Evolutionary conservation across 2,797 vertebrate genomes (phyloP), one percentile per base, ranked within the genome.

Genomic region (Halcyon badia): DNA sequence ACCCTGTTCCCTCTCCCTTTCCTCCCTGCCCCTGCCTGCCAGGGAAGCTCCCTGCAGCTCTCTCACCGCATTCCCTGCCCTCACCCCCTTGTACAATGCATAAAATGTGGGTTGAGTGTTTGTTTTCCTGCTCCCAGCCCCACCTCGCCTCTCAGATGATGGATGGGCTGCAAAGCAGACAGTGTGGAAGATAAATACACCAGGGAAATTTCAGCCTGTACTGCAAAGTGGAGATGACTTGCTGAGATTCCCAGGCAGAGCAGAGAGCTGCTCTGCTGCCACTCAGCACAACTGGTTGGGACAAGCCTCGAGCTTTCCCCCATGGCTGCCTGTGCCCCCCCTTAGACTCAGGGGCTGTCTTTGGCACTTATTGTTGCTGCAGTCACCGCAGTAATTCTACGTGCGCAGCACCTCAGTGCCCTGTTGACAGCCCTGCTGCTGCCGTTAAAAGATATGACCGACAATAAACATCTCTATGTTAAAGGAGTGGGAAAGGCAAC

Each of bases 111-210:
- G 22, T 24, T 48, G 31, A 26, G 28, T 16, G 48, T 52, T 83
- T 41, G 30, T 58, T 70, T 73, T 83, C 30, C 69, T 31, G 11
- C 31, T 75, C 16, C 48, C n/a, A 4, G 4, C 42, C 35, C 6
- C 6, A 2, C 5, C 14, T 49, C 28, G 18, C 49, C 19, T 83
- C 51, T 51, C 65, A 44, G 33, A 72, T 66, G 93, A 88, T 51
- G 60, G 30, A 68, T 84, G 25, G 60, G 66, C 52, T 88, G 72
- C 78, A 92, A 78, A 93, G 89, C 46, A 92, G 85, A 54, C 39
- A 11, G 20, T 4, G 71, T 44, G 31, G 62, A 88, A 93, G 94
- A 87, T 37, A 75, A 84, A 84, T 86, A 41, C 19, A 0, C 57
- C 1, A 4, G 39, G 57, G 42, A 94, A 70, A 81, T 92, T 75